phyloP scores from a whole-genome alignment of 2,888 invertebrate genomes.

The Ormyrus labotus region DNA sequence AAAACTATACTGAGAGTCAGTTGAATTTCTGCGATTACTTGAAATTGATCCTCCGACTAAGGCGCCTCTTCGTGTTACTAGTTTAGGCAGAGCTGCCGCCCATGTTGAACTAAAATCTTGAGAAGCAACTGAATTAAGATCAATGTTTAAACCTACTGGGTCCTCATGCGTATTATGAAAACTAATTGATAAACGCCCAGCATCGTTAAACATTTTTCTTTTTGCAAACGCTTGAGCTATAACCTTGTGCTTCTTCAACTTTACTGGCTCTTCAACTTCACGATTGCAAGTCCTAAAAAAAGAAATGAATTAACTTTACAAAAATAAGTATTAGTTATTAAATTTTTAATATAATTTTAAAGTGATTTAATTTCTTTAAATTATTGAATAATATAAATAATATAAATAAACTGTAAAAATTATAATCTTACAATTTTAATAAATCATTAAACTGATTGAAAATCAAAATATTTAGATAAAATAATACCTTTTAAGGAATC shows the following conservation, averaged over 20 bases:
- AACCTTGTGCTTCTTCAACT: slow-evolving; percentile 90
- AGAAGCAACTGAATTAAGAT: slow-evolving; percentile 85
- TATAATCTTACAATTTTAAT: background rate
- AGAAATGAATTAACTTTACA: too few species aligned
- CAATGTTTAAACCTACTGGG: slow-evolving; percentile 89
- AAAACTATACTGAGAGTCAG: slow-evolving; percentile 83
- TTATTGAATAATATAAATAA: slow-evolving; percentile 3
- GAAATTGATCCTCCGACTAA: slow-evolving; percentile 81
- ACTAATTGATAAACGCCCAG: slow-evolving; percentile 91
- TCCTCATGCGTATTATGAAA: slow-evolving; percentile 92
- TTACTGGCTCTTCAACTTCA: slow-evolving; percentile 82
- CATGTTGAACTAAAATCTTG: slow-evolving; percentile 93
- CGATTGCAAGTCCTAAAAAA: slow-evolving; percentile 83
- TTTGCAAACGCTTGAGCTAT: slow-evolving; percentile 94
- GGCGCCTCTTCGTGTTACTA: slow-evolving; percentile 90
- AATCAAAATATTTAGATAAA: too few species aligned
- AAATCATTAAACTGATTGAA: too few species aligned
- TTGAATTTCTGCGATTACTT: slow-evolving; percentile 78
- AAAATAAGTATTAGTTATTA: too few species aligned
- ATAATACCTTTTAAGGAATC: slow-evolving; percentile 86
- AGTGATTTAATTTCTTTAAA: slow-evolving; percentile 1
- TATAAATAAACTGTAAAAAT: slow-evolving; percentile 10
- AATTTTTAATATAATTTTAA: too few species aligned
- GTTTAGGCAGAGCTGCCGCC: slow-evolving; percentile 92
- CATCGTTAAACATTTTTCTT: slow-evolving; percentile 88